These are phyloP conservation scores for Plotosus lineatus DNA, from an alignment of 2,113 vertebrate genomes.

Conservation along the genomic window DNA sequence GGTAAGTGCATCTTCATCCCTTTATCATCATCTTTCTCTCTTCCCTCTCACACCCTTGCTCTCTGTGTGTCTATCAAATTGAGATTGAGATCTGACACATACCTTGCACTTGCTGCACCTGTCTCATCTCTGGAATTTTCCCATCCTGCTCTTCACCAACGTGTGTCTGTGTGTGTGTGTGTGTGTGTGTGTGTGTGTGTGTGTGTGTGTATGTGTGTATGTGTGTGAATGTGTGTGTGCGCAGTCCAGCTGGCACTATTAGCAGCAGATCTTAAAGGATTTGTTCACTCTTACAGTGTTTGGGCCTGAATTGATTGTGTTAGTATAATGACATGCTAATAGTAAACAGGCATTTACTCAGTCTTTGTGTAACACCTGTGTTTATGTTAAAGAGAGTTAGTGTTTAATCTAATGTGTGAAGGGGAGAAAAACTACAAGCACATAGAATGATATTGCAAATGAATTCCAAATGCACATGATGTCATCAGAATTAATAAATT, in stretches of 20 bases:
- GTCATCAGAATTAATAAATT: not conserved
- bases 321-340: constrained; percentile 8
- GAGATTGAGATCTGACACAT: not conserved
- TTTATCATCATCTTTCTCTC: not conserved
- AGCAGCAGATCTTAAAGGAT: constrained; percentile 10
- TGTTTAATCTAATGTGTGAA: no score
- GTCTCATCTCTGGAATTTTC: constrained; percentile 14
- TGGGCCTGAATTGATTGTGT: not conserved
- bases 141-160: constrained; percentile 19
- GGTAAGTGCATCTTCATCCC: constrained; percentile 77
- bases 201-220: not conserved
- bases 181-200: not conserved
- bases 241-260: constrained; percentile 21
- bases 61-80: not conserved
- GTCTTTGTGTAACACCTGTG: not conserved
- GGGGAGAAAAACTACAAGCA: not conserved
- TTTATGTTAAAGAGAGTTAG: not conserved
- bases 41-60: not conserved
- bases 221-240: not conserved
- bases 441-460: not conserved
- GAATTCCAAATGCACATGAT: not conserved
- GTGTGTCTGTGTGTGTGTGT: not conserved
- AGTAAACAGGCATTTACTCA: not conserved
- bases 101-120: constrained; percentile 4
- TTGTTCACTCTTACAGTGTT: not conserved